Base-by-base conservation (phyloP, 2,797 vertebrate genomes). In the Lepus townsendii region DNA sequence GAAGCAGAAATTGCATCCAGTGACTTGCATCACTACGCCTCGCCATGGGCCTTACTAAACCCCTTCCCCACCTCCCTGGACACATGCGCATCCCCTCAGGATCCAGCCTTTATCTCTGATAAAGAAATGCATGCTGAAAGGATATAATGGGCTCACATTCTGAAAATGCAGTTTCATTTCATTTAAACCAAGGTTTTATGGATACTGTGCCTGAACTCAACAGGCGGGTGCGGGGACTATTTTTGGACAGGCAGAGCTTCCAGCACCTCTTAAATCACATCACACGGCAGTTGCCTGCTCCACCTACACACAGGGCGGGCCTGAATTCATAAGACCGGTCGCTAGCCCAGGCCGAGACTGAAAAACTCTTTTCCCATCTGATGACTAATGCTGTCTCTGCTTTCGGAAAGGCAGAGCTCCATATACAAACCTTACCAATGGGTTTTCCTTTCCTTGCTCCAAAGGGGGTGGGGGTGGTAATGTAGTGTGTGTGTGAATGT, bases 211-310 rank as follows among this genome's bases (percentile, higher is more conserved):
- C 47, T 94, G 90, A 95, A 93, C 80, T 83, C n/a, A 50, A 47
- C 26, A 54, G 83, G 93, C 52, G 3, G 90, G 76, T 88, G 84
- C 8, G 22, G 95, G 91, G 93, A 85, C 90, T 96, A 92, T 94
- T 96, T 97, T 95, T 96, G 96, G 96, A 96, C 93, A 96, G 79
- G 96, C 88, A 92, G 96, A 68, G 79, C 69, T 96, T 95, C 93
- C 91, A 96, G 69, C 96, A 97, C 95, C 96, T 97, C 95, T 96
- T 97, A 97, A 97, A 97, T 97, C 96, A 96, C 92, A 95, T 90
- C 84, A 12, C 92, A 78, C 0, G 5, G 94, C 24, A 73, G 85
- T 35, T 90, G 91, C 69, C 72, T 22, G 12, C 83, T 92, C 94
- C 90, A 47, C 95, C 95, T 92, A 75, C 88, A 66, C 79, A 63